phyloP scores from a whole-genome alignment of 1,140 invertebrate genomes.

The Eumeta japonica region DNA sequence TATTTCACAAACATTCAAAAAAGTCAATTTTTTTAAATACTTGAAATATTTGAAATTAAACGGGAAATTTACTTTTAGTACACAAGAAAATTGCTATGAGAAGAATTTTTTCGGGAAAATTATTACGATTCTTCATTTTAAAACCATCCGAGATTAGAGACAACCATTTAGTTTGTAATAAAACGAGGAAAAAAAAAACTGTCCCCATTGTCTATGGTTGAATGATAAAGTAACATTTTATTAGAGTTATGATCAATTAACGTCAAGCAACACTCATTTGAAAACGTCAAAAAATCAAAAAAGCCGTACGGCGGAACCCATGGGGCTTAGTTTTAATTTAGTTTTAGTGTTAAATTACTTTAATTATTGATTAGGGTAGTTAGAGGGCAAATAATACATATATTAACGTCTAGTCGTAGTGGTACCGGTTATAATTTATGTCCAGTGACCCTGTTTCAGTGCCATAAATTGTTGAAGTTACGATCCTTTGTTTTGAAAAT shows the following conservation, averaged over 20 bases:
- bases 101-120: too few species aligned
- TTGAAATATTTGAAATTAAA: too few species aligned
- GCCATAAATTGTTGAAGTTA: conserved; percentile 44
- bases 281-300: conserved; percentile 49
- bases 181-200: too few species aligned
- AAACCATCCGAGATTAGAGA: too few species aligned
- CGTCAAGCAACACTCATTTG: conserved; percentile 48
- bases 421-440: neutral
- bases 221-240: conserved; percentile 35
- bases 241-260: conserved; percentile 49
- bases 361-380: conserved; percentile 24
- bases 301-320: conserved; percentile 34
- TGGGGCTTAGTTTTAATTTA: conserved; percentile 34
- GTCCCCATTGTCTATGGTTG: conserved; percentile 36
- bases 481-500: conserved; percentile 40
- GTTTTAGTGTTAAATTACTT: conserved; percentile 47
- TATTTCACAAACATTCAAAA: too few species aligned
- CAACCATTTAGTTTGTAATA: too few species aligned
- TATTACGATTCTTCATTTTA: too few species aligned
- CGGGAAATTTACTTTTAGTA: too few species aligned
- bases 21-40: too few species aligned
- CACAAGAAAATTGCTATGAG: too few species aligned
- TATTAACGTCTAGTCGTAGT: neutral
- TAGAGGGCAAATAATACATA: neutral
- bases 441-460: conserved; percentile 32